A percentile compares a stretch with the other conserved stretches of the same genome.
Conservation (phyloP, 1,140 invertebrate species). For the Nylanderia fulva region DNA sequence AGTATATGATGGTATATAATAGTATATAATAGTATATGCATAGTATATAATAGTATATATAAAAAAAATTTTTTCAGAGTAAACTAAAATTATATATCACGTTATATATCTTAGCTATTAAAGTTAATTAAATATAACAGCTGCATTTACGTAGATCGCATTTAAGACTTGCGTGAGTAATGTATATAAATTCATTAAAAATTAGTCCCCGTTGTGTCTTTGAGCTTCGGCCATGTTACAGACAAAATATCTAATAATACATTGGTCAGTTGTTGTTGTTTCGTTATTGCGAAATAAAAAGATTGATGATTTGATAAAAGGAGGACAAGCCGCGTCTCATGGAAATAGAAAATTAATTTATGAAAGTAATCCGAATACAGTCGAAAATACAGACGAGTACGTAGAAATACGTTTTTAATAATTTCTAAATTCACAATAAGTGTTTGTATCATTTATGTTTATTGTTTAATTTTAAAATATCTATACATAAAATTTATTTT, state of each 20-base stretch:
- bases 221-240: background rate
- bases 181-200: conserved; percentile 3
- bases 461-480: background rate
- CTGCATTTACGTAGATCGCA: background rate
- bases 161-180: background rate
- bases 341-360: background rate
- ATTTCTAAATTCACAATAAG: background rate
- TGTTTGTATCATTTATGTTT: background rate
- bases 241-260: conserved; percentile 40
- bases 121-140: conserved; percentile 3
- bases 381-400: background rate
- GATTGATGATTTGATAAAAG: conserved; percentile 55
- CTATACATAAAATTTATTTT: background rate
- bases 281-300: conserved; percentile 31
- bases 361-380: background rate
- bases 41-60: no score
- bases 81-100: no score
- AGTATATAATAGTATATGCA: no score
- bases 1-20: no score
- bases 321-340: background rate
- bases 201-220: background rate
- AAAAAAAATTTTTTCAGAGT: no score
- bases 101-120: background rate
- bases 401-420: background rate
- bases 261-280: conserved; percentile 20